Conservation (phyloP, 1,140 invertebrate genomes). For the Magallana gigas region DNA sequence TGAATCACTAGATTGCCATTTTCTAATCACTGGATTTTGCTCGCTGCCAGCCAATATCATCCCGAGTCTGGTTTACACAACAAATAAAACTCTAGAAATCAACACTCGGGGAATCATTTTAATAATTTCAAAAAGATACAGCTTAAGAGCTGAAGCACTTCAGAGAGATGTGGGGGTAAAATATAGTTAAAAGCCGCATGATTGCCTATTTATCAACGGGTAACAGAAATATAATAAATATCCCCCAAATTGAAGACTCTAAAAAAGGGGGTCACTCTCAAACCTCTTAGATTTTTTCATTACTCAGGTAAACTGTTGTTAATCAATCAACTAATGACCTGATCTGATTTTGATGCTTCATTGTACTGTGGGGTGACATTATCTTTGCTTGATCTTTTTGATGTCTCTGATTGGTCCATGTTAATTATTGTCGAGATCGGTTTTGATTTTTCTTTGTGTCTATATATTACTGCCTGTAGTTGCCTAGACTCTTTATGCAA, state of each 20-base stretch:
- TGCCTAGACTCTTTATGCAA: background rate
- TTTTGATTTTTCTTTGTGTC: conserved; percentile 24
- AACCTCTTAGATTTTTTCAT: background rate
- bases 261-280: background rate
- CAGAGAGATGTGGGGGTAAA: background rate
- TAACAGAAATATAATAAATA: background rate
- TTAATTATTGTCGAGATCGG: background rate
- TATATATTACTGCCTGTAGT: background rate
- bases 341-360: background rate
- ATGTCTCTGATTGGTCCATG: conserved; percentile 16
- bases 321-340: background rate
- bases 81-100: background rate
- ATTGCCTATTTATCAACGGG: background rate
- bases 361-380: background rate
- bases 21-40: background rate
- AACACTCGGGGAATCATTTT: conserved; percentile 2
- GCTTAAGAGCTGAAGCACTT: background rate
- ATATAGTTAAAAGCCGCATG: background rate
- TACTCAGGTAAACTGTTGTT: background rate
- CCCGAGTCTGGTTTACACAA: background rate
- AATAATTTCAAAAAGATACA: background rate
- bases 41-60: background rate
- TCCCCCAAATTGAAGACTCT: background rate
- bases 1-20: background rate
- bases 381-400: background rate